These are phyloP conservation scores for Lates japonicus DNA, from an alignment of 2,797 vertebrate genomes.

Conservation along the genomic window DNA sequence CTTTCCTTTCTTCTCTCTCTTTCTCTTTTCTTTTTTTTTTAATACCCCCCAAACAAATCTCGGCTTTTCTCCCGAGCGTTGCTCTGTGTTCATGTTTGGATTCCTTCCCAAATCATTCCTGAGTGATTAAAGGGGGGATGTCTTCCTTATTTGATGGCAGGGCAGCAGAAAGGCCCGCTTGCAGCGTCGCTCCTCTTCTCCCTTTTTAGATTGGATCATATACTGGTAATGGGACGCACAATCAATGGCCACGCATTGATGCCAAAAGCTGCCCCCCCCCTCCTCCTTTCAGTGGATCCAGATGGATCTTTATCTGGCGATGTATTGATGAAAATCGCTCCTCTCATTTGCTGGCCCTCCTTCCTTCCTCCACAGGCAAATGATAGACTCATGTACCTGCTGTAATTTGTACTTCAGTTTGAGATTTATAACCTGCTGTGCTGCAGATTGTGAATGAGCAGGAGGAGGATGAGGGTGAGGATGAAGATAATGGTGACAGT, in stretches of 20 bases:
- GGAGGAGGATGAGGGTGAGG: constrained; percentile 29
- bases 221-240: constrained; percentile 84
- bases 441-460: constrained; percentile 38
- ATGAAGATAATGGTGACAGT: constrained; percentile 24
- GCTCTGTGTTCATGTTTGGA: constrained; percentile 82
- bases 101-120: constrained; percentile 80
- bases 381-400: constrained; percentile 78
- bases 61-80: constrained; percentile 64
- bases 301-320: constrained; percentile 87
- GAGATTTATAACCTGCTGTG: constrained; percentile 71
- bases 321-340: constrained; percentile 82
- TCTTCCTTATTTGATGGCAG: constrained; percentile 80
- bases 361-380: constrained; percentile 80
- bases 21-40: constrained; percentile 43
- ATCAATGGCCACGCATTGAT: constrained; percentile 83
- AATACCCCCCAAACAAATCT: constrained; percentile 74
- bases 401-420: constrained; percentile 67
- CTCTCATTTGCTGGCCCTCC: constrained; percentile 77
- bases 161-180: constrained; percentile 70
- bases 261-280: constrained; percentile 73
- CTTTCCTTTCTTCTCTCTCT: constrained; percentile 56
- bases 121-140: constrained; percentile 78
- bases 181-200: constrained; percentile 71
- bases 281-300: constrained; percentile 84
- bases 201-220: constrained; percentile 82